These are phyloP conservation scores for Rotaria macrura DNA, from an alignment of 2,888 invertebrate species.

Conservation along the genomic window DNA sequence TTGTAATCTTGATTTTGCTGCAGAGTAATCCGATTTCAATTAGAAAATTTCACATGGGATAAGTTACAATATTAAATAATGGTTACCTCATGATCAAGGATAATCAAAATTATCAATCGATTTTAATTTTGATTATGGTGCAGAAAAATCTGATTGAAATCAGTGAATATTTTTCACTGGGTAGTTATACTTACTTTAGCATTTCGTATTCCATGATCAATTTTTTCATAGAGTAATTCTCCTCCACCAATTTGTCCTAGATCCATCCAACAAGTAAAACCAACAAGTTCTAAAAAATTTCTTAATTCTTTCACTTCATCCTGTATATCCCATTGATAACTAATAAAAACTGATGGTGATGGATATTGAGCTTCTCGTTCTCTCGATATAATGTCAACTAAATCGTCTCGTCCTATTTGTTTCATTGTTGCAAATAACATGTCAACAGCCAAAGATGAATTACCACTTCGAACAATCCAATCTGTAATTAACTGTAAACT, in stretches of 20 bases:
- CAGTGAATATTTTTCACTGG: too few species aligned
- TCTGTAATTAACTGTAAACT: conserved; percentile 48
- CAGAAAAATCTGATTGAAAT: too few species aligned
- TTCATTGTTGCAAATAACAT: conserved; percentile 47
- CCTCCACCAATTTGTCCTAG: conserved; percentile 37
- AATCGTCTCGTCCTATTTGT: conserved; percentile 46
- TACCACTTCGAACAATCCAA: conserved; percentile 50
- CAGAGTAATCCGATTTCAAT: too few species aligned
- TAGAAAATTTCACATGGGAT: too few species aligned
- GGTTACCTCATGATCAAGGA: too few species aligned
- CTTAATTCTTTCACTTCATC: conserved; percentile 46
- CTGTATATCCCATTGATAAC: conserved; percentile 51
- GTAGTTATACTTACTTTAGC: conserved; percentile 50
- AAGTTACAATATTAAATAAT: too few species aligned
- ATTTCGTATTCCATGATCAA: conserved; percentile 50
- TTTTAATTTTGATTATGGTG: too few species aligned
- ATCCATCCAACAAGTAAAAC: conserved; percentile 52
- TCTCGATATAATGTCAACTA: conserved; percentile 43
- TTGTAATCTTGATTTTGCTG: too few species aligned
- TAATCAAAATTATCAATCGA: background rate
- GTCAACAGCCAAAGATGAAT: conserved; percentile 50
- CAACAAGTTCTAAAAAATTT: conserved; percentile 47
- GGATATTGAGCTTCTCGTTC: conserved; percentile 37
- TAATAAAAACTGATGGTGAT: conserved; percentile 25
- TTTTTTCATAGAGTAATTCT: conserved; percentile 48